Conservation (phyloP, 2,888 invertebrate genomes). For the Machimus atricapillus region DNA sequence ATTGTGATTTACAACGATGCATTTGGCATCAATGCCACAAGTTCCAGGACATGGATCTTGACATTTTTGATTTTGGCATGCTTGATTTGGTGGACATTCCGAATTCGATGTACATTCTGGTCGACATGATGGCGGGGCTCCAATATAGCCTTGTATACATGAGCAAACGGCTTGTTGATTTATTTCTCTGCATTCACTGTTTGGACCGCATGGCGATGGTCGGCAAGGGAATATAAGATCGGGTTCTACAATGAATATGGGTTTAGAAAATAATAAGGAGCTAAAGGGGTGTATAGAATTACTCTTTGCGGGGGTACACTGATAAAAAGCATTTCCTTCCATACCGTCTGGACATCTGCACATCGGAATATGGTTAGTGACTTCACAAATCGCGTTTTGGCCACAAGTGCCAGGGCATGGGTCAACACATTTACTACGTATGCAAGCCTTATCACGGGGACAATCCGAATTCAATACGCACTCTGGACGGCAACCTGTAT, state of each 20-base stretch:
- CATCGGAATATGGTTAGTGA: conserved; percentile 80
- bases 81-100: conserved; percentile 68
- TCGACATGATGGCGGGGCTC: conserved; percentile 75
- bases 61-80: conserved; percentile 76
- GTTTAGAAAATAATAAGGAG: conserved; percentile 67
- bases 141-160: conserved; percentile 70
- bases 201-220: conserved; percentile 77
- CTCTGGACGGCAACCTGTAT: conserved; percentile 80
- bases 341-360: conserved; percentile 75
- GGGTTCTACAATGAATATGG: conserved; percentile 54
- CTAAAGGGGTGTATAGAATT: conserved; percentile 53
- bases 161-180: conserved; percentile 78
- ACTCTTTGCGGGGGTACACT: conserved; percentile 62
- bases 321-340: conserved; percentile 76
- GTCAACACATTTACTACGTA: conserved; percentile 76
- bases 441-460: conserved; percentile 72
- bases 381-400: conserved; percentile 75
- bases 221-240: conserved; percentile 64
- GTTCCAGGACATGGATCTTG: conserved; percentile 72
- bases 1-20: conserved; percentile 78
- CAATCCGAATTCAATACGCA: conserved; percentile 81
- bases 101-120: conserved; percentile 75
- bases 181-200: conserved; percentile 75
- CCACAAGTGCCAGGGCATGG: conserved; percentile 84
- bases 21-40: conserved; percentile 69